Evolutionary conservation across 2,888 invertebrate species (phyloP).

Genomic region (Griposia aprilina): DNA sequence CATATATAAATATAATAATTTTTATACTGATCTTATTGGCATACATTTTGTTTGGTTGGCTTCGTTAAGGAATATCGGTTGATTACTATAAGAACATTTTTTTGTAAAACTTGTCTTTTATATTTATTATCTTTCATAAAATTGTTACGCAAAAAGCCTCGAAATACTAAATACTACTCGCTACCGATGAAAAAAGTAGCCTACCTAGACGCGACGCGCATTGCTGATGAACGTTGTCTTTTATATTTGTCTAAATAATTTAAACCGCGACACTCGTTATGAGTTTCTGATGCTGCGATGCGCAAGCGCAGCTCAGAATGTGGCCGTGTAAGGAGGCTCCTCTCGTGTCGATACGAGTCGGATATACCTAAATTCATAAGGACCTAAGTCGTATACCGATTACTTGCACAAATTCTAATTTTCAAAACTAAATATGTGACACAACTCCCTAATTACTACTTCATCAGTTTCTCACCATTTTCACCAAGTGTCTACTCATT

Average conservation of each 20-base stretch:
- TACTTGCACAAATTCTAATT: not conserved
- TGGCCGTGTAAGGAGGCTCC: not conserved
- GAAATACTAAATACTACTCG: constrained; percentile 80
- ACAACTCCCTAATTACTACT: not conserved
- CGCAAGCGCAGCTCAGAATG: not conserved
- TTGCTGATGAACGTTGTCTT: constrained; percentile 23
- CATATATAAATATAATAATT: constrained; percentile 59
- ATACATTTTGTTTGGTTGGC: constrained; percentile 78
- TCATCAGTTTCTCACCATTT: not conserved
- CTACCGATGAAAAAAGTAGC: constrained; percentile 67
- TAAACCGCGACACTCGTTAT: not conserved
- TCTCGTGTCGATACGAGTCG: not conserved
- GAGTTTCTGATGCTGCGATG: not conserved
- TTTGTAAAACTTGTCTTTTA: constrained; percentile 78
- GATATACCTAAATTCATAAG: not conserved
- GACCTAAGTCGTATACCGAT: not conserved
- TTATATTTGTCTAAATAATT: not conserved
- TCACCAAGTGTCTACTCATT: not conserved
- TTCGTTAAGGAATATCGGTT: constrained; percentile 75
- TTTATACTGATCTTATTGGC: constrained; percentile 76
- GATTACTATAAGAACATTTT: constrained; percentile 58
- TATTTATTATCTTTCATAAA: constrained; percentile 70
- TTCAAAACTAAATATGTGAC: not conserved
- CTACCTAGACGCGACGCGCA: constrained; percentile 48
- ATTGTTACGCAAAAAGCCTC: constrained; percentile 83